Conservation (phyloP, 2,113 vertebrate genomes). For the Stegostoma tigrinum region DNA sequence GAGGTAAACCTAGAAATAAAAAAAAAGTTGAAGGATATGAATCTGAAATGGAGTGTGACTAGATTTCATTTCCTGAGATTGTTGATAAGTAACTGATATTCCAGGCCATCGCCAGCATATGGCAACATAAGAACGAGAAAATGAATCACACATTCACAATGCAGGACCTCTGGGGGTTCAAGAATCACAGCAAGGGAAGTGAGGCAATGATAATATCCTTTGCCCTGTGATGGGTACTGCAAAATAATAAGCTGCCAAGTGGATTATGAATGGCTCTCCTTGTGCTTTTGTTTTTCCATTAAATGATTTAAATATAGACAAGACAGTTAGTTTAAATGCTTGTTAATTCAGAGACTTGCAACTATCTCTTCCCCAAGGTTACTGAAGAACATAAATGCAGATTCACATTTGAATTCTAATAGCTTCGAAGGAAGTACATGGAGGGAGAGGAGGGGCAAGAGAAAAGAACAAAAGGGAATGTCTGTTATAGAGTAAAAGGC, state of each 20-base stretch:
- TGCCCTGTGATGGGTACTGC: neutral
- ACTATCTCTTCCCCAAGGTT: neutral
- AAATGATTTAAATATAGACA: neutral
- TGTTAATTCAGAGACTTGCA: neutral
- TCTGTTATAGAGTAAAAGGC: neutral
- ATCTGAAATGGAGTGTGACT: constrained; percentile 26
- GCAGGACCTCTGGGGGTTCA: neutral
- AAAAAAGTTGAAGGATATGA: neutral
- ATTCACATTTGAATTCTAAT: too few relatives aligned
- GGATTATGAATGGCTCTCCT: neutral
- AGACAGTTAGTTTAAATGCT: neutral
- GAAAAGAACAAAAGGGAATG: neutral
- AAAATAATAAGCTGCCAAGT: neutral
- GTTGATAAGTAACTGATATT: constrained; percentile 12
- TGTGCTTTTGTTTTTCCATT: neutral
- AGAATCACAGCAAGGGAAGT: neutral
- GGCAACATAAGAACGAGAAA: neutral
- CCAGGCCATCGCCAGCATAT: neutral
- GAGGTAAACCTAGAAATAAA: constrained; percentile 7
- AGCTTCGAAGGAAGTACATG: neutral
- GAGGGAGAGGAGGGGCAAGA: neutral
- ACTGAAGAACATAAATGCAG: too few relatives aligned
- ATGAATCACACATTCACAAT: neutral
- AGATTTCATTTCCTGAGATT: constrained; percentile 12
- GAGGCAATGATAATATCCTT: neutral